A percentile compares a stretch with the other conserved stretches of the same genome.
phyloP scores from a whole-genome alignment of 2,113 vertebrate genomes.

The Oreamnos americanus region DNA sequence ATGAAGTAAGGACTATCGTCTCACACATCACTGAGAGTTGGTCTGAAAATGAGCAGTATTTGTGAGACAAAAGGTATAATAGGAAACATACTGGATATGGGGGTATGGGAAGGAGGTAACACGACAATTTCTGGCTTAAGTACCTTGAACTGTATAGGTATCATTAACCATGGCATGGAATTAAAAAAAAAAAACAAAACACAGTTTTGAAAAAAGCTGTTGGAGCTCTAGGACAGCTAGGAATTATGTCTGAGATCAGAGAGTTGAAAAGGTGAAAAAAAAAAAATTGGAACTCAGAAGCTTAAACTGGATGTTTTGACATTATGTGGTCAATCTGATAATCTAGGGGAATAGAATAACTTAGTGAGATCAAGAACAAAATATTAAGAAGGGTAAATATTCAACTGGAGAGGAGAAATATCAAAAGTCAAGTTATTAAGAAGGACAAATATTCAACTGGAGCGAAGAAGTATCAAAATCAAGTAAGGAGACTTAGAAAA shows the following conservation, averaged over 20 bases:
- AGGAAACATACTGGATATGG: neutral
- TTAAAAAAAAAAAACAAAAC: neutral
- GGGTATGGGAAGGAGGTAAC: neutral
- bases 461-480: neutral
- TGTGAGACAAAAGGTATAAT: neutral
- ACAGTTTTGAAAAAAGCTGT: neutral
- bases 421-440: neutral
- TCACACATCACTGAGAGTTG: neutral
- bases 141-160: neutral
- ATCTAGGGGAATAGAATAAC: neutral
- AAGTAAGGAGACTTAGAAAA: neutral
- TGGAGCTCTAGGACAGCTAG: neutral
- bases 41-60: neutral
- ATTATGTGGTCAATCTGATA: neutral
- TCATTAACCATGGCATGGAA: neutral
- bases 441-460: neutral
- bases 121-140: neutral
- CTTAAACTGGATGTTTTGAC: neutral
- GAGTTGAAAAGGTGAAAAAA: neutral
- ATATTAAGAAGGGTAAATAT: slow-evolving; percentile 1
- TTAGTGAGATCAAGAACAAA: slow-evolving; percentile 19
- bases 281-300: neutral
- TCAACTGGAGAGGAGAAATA: neutral
- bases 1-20: neutral
- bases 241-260: neutral